phyloP scores from a whole-genome alignment of 2,888 invertebrate genomes.

The Lepetodrilus schrolli region DNA sequence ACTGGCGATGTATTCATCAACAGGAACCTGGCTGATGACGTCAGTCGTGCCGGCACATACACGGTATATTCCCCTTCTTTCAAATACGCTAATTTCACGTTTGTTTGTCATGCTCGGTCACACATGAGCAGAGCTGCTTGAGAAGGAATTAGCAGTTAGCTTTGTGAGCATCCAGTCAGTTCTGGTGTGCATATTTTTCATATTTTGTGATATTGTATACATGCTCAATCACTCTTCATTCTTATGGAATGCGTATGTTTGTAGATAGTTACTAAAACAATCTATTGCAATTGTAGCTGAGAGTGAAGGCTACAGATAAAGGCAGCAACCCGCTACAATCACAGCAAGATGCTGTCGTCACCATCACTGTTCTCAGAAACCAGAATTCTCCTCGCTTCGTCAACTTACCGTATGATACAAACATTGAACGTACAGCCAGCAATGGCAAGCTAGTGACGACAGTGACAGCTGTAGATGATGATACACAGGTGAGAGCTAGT shows the following conservation, averaged over 20 bases:
- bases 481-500: conserved; percentile 42
- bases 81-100: no score
- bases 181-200: neutral
- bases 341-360: conserved; percentile 50
- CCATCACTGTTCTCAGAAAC: conserved; percentile 61
- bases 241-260: neutral
- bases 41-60: no score
- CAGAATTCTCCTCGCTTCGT: conserved; percentile 59
- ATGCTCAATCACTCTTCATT: neutral
- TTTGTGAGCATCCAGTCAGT: neutral
- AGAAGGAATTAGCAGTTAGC: no score
- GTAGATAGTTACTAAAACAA: neutral
- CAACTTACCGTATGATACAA: conserved; percentile 46
- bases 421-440: conserved; percentile 45
- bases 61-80: no score
- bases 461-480: conserved; percentile 51
- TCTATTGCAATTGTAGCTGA: conserved; percentile 55
- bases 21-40: neutral
- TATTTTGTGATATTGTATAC: neutral
- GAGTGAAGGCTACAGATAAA: conserved; percentile 58
- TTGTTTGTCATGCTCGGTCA: no score
- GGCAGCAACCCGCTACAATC: conserved; percentile 51
- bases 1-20: neutral
- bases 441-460: conserved; percentile 37
- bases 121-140: no score